Evolutionary conservation across 2,888 invertebrate species (phyloP), one percentile per base, ranked within the genome.

Genomic region (Brenthis daphne): DNA sequence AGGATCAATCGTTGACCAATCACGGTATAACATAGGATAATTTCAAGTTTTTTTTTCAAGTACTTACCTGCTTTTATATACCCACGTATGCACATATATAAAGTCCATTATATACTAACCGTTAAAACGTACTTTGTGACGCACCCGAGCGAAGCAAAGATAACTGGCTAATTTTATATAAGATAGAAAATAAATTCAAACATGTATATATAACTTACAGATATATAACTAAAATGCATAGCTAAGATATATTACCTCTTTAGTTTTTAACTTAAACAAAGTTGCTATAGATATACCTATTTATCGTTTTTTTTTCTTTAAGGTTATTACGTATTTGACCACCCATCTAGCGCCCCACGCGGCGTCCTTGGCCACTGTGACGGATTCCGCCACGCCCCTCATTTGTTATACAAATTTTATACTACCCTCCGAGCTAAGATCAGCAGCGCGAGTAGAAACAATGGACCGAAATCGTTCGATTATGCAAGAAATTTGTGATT

Each of bases 371-470:
- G 90, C 92, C 91, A 91, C 92, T 92, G 92, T 92, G 92, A 90
- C 92, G 91, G 91, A 92, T 92, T 80, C 90, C 81, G 75, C 50
- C 87, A 86, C 92, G 91, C 92, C 92, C 88, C 90, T 91, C 91
- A 92, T 92, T 90, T 92, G 90, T 92, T 92, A 92, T 92, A 92
- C 92, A 92, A 92, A 92, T 92, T 92, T 92, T 90, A 92, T 90
- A 90, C 91, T 90, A 90, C 90, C 92, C 92, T 92, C 84, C 86
- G 82, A 92, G 90, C 90, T 80, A 89, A 85, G 76, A 77, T 73
- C 76, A 79, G 77, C 77, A 77, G 77, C 77, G 83, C 76, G 77
- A 69, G 79, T 81, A 82, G 82, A 81, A 86, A 87, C 86, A 85
- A 87, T 85, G 82, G 81, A 78, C 60, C 70, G 65, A 70, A 70